A percentile compares a stretch with the other conserved stretches of the same genome.
Conservation (phyloP, 2,888 invertebrate species). For the Ornithoptera alexandrae region DNA sequence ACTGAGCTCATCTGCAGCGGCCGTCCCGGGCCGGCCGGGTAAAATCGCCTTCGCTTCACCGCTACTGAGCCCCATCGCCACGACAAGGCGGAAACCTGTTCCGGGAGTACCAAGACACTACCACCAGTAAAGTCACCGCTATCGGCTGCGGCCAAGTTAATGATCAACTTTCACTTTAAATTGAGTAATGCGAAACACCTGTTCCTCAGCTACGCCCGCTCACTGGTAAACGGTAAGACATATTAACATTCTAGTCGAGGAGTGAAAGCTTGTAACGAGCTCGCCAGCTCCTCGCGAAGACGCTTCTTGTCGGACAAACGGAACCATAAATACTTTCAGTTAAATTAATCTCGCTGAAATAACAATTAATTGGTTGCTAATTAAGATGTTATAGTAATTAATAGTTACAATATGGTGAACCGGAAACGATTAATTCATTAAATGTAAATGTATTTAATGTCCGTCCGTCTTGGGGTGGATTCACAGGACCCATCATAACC, state of each 20-base stretch:
- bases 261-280: constrained; percentile 24
- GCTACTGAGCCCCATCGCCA: no score
- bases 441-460: no score
- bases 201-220: background rate
- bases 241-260: constrained; percentile 17
- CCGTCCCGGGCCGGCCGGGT: no score
- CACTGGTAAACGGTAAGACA: constrained; percentile 5
- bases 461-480: no score
- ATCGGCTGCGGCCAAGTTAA: background rate
- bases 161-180: constrained; percentile 5
- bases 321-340: background rate
- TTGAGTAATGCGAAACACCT: constrained; percentile 10
- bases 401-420: background rate
- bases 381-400: constrained; percentile 7
- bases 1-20: no score
- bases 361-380: constrained; percentile 16
- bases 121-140: no score
- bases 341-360: constrained; percentile 1
- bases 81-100: no score
- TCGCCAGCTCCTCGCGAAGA: background rate
- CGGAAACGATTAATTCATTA: no score
- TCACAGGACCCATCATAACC: no score
- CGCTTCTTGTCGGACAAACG: background rate
- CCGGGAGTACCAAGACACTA: no score
- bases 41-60: no score